phyloP scores from a whole-genome alignment of 2,888 invertebrate species.

The Antitype chi region DNA sequence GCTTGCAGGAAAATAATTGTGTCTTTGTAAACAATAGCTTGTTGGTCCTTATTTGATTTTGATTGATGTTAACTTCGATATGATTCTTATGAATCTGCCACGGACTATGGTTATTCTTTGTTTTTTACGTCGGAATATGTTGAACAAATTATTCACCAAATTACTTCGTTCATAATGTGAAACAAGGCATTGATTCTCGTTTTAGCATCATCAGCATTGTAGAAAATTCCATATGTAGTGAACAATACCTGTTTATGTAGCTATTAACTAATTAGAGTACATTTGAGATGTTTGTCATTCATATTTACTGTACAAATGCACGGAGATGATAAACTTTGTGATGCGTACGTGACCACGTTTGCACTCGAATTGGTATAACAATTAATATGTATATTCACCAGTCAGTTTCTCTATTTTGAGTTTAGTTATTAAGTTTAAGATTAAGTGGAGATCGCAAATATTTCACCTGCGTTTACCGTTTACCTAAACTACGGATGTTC shows the following conservation, averaged over 20 bases:
- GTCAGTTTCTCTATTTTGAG: constrained; percentile 12
- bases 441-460: constrained; percentile 1
- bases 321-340: constrained; percentile 21
- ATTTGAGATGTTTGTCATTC: constrained; percentile 52
- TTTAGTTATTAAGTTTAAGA: constrained; percentile 8
- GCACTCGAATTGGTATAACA: not conserved
- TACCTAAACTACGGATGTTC: not conserved
- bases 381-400: constrained; percentile 10
- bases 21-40: constrained; percentile 46
- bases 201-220: constrained; percentile 1
- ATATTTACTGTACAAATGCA: constrained; percentile 50
- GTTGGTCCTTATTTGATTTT: constrained; percentile 14
- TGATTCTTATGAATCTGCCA: constrained; percentile 17
- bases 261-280: constrained; percentile 46
- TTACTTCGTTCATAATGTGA: not conserved
- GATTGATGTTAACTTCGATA: constrained; percentile 32
- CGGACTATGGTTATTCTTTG: constrained; percentile 21
- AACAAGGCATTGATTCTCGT: constrained; percentile 24
- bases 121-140: constrained; percentile 27
- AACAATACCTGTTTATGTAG: constrained; percentile 37
- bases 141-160: constrained; percentile 9
- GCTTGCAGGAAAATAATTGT: constrained; percentile 26
- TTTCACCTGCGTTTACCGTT: constrained; percentile 23
- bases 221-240: constrained; percentile 7
- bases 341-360: constrained; percentile 41